phyloP scores from a whole-genome alignment of 2,113 vertebrate genomes.

The Vulpes ferrilata region DNA sequence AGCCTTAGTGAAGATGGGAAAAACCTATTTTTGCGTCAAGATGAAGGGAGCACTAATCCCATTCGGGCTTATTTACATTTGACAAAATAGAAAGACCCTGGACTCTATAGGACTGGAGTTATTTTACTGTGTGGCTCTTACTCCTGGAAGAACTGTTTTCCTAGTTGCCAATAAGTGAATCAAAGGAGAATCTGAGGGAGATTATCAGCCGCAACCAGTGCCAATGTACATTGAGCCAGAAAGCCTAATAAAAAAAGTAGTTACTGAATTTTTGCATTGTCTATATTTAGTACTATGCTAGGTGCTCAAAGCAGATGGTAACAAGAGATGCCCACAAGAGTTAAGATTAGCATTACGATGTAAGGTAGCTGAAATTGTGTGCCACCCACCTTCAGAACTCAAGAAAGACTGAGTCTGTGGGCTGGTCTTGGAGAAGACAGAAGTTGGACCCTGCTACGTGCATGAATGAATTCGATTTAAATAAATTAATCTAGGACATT shows the following conservation, averaged over 20 bases:
- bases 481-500: conserved; percentile 34
- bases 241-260: conserved; percentile 17
- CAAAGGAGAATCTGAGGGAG: background rate
- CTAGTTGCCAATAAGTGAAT: background rate
- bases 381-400: conserved; percentile 11
- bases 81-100: background rate
- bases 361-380: conserved; percentile 42
- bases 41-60: conserved; percentile 9
- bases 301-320: conserved; percentile 49
- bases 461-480: conserved; percentile 43
- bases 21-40: conserved; percentile 43
- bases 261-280: background rate
- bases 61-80: conserved; percentile 45
- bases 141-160: conserved; percentile 21
- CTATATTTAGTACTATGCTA: background rate
- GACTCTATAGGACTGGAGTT: background rate
- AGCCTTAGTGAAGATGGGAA: background rate
- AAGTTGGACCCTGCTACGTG: background rate
- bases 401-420: background rate
- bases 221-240: background rate
- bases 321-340: background rate
- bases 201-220: background rate
- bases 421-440: background rate
- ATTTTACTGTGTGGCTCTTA: background rate
- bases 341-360: conserved; percentile 24